Percentiles rank a stretch among this genome's conserved stretches.
Conservation (phyloP, 2,797 vertebrate species). For the Propithecus perrieri region DNA sequence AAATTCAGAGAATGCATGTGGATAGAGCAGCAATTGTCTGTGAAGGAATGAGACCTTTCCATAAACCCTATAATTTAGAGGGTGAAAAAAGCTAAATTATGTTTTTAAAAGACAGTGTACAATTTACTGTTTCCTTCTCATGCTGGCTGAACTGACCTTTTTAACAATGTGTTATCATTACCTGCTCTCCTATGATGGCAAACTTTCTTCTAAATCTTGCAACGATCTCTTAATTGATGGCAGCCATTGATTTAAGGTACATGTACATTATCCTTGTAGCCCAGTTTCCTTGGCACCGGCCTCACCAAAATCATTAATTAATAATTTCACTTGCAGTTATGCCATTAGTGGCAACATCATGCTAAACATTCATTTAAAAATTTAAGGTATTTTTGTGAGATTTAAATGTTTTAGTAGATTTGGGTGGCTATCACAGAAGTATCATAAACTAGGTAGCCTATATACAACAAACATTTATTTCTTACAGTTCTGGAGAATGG, state of each 20-base stretch:
- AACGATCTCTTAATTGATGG: background rate
- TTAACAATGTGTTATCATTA: background rate
- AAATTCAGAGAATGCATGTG: background rate
- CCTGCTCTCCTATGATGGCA: background rate
- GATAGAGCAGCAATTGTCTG: background rate
- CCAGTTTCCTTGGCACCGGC: background rate
- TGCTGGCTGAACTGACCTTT: rapidly evolving
- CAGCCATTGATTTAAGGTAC: background rate
- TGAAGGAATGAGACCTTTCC: background rate
- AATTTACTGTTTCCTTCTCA: background rate
- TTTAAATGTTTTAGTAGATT: background rate
- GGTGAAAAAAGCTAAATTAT: background rate
- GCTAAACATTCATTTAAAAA: background rate
- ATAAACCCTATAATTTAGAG: background rate
- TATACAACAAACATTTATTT: background rate
- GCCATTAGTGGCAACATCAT: background rate
- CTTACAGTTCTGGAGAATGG: background rate
- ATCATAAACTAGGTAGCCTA: background rate
- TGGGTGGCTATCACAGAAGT: background rate
- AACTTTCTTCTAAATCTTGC: background rate
- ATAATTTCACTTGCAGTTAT: background rate
- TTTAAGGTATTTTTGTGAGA: background rate
- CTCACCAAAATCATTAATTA: background rate
- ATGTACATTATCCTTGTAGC: background rate
- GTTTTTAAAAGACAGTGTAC: background rate